A percentile compares a stretch with the other conserved stretches of the same genome.
These are phyloP conservation scores for Drosophila truncata DNA, from an alignment of 1,140 invertebrate genomes.

Conservation along the genomic window DNA sequence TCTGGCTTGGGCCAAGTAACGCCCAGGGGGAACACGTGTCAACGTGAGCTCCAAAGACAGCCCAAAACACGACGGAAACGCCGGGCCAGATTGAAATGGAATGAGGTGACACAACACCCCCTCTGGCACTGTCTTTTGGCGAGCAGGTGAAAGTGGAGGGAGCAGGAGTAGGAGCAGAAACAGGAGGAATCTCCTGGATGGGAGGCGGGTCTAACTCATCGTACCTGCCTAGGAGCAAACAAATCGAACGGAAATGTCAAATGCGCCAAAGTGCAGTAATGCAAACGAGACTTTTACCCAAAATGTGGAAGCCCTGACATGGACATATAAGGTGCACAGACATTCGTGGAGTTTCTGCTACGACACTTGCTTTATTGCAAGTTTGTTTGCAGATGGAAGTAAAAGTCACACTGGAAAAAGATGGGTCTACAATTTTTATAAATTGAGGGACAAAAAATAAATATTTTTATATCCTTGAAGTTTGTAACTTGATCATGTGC, in stretches of 20 bases:
- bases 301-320: constrained; percentile 37
- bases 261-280: constrained; percentile 79
- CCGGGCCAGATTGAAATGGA: constrained; percentile 67
- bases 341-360: constrained; percentile 16
- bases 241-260: constrained; percentile 85
- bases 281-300: constrained; percentile 68
- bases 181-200: not conserved
- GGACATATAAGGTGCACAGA: constrained; percentile 25
- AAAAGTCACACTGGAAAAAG: constrained; percentile 1
- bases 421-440: too few relatives aligned
- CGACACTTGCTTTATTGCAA: constrained; percentile 37
- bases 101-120: constrained; percentile 52
- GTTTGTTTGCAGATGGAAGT: constrained; percentile 17
- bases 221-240: constrained; percentile 55
- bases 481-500: too few relatives aligned
- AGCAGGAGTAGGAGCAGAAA: not conserved
- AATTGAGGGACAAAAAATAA: too few relatives aligned
- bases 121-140: constrained; percentile 38
- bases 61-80: constrained; percentile 59
- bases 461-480: too few relatives aligned
- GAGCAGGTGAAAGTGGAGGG: constrained; percentile 4
- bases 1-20: constrained; percentile 33
- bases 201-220: constrained; percentile 23
- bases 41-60: constrained; percentile 57
- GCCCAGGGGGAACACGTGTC: constrained; percentile 65